phyloP scores from a whole-genome alignment of 2,888 invertebrate species.

The Brachyopa scutellaris region DNA sequence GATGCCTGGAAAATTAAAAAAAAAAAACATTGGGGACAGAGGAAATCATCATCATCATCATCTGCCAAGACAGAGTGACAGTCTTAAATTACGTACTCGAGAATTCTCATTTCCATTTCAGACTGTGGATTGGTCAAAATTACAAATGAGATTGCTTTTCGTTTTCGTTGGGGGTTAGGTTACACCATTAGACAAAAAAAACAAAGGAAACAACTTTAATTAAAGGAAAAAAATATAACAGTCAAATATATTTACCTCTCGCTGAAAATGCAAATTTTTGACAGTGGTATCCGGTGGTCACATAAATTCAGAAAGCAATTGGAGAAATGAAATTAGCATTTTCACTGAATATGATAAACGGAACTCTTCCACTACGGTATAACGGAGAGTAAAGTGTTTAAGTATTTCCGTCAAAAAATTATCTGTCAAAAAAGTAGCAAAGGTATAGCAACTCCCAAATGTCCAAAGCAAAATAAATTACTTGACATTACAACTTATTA shows the following conservation, averaged over 20 bases:
- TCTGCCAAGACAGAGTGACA: constrained; percentile 68
- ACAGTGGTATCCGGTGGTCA: neutral
- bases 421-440: too few relatives aligned
- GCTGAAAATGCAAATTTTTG: constrained; percentile 43
- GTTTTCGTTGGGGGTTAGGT: neutral
- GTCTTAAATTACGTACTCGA: constrained; percentile 66
- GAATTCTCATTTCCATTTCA: constrained; percentile 61
- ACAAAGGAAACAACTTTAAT: constrained; percentile 51
- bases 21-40: constrained; percentile 13
- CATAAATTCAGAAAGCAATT: constrained; percentile 4
- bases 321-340: constrained; percentile 25
- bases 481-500: too few relatives aligned
- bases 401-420: too few relatives aligned
- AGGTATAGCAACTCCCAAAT: too few relatives aligned
- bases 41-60: constrained; percentile 62
- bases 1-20: constrained; percentile 40
- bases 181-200: constrained; percentile 13
- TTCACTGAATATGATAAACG: neutral
- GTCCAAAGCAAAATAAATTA: too few relatives aligned
- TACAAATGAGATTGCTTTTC: constrained; percentile 58
- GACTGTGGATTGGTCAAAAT: constrained; percentile 59
- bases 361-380: too few relatives aligned
- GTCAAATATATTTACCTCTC: constrained; percentile 8
- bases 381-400: too few relatives aligned
- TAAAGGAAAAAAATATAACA: constrained; percentile 33